Conservation (phyloP, 2,888 invertebrate genomes). For the Drosophila merina region DNA sequence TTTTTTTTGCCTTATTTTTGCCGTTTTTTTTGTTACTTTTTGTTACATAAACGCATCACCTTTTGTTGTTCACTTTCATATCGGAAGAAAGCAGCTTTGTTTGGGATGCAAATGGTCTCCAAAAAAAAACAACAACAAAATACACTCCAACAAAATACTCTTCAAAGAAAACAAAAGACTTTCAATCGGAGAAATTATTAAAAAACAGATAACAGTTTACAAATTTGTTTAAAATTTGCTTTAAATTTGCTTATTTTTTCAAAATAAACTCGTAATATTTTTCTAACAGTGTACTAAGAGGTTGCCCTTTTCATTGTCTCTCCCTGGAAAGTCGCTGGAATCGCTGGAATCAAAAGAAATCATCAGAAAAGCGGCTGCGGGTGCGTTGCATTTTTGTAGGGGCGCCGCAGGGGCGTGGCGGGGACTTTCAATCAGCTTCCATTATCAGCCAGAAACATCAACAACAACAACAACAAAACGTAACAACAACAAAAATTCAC, state of each 20-base stretch:
- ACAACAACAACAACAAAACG: constrained; percentile 12
- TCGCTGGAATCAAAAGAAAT: constrained; percentile 70
- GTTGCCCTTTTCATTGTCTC: constrained; percentile 59
- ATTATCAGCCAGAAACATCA: constrained; percentile 45
- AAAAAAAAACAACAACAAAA: neutral
- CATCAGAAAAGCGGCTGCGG: constrained; percentile 46
- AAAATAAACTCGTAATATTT: neutral
- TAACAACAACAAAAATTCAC: constrained; percentile 23
- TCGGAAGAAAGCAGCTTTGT: constrained; percentile 72
- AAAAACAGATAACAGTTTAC: neutral
- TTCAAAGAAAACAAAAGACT: neutral
- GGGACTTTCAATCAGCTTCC: constrained; percentile 42
- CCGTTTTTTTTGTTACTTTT: neutral
- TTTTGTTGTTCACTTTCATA: constrained; percentile 30
- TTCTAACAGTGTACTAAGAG: constrained; percentile 17
- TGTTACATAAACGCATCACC: constrained; percentile 34
- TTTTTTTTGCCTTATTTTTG: neutral
- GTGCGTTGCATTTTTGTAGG: constrained; percentile 23
- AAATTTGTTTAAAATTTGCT: neutral
- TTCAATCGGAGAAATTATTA: neutral
- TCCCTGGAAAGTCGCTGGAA: constrained; percentile 17
- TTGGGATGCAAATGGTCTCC: constrained; percentile 68
- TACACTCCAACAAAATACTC: neutral
- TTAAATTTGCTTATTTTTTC: neutral
- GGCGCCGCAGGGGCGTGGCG: neutral